Percentiles rank a stretch among this genome's conserved stretches.
Conservation (phyloP, 2,797 vertebrate species). For the Rhadinocentrus ornatus region DNA sequence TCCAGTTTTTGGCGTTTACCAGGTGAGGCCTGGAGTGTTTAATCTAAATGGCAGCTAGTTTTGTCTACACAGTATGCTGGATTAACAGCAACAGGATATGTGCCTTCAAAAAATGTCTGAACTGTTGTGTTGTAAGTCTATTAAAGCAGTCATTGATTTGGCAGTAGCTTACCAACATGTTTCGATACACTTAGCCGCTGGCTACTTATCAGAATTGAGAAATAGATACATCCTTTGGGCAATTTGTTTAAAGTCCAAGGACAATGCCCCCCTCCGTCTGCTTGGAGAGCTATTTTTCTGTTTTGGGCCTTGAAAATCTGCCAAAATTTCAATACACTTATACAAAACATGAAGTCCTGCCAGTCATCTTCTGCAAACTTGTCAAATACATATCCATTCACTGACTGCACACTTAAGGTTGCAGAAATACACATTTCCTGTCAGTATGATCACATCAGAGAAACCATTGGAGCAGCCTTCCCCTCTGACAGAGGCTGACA, state of each 20-base stretch:
- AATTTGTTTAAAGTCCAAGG: slow-evolving; percentile 32
- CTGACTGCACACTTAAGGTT: slow-evolving; percentile 11
- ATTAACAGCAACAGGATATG: neutral
- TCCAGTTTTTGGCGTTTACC: slow-evolving; percentile 93
- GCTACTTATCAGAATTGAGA: slow-evolving; percentile 9
- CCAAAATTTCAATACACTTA: slow-evolving; percentile 47
- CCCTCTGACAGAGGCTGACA: slow-evolving; percentile 60
- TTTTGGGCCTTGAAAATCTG: slow-evolving; percentile 4
- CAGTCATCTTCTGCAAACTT: slow-evolving; percentile 42
- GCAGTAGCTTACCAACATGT: slow-evolving; percentile 29
- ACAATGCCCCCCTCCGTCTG: slow-evolving; percentile 1
- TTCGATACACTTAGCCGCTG: slow-evolving; percentile 9
- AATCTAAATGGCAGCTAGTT: neutral
- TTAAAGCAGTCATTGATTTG: slow-evolving; percentile 11
- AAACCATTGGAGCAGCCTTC: slow-evolving; percentile 47
- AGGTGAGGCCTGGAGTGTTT: slow-evolving; percentile 79
- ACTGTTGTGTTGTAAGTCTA: slow-evolving; percentile 13
- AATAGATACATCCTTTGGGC: slow-evolving; percentile 16
- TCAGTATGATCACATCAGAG: slow-evolving; percentile 44
- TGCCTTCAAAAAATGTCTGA: slow-evolving; percentile 13
- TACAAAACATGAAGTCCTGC: slow-evolving; percentile 19
- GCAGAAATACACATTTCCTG: slow-evolving; percentile 46
- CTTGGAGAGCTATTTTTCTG: slow-evolving; percentile 7
- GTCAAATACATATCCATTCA: slow-evolving; percentile 33
- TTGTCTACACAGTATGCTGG: neutral